phyloP scores from a whole-genome alignment of 2,797 vertebrate species.

The Eulemur coronatus region DNA sequence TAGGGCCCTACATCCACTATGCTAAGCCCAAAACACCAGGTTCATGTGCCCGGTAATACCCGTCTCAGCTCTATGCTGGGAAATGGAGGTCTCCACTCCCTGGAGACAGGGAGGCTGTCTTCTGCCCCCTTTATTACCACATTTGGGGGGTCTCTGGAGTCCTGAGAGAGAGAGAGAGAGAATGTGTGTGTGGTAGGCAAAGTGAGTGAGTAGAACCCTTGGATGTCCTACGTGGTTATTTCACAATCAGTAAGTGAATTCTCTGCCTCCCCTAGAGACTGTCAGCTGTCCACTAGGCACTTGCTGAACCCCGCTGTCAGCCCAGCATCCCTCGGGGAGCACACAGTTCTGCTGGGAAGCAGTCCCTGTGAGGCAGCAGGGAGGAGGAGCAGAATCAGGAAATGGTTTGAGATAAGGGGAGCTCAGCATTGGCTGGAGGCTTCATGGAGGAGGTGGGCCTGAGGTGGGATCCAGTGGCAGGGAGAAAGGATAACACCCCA shows the following conservation, averaged over 20 bases:
- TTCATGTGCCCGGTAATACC: neutral
- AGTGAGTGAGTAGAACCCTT: neutral
- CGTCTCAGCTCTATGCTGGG: neutral
- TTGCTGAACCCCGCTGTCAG: neutral
- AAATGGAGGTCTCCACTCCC: neutral
- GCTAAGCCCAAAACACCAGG: neutral
- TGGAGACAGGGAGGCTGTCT: no score
- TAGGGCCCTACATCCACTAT: fast-evolving
- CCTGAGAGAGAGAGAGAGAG: neutral
- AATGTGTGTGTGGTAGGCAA: fast-evolving
- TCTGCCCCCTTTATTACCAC: neutral
- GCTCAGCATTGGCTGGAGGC: neutral
- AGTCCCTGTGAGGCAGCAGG: neutral
- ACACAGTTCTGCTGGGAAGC: neutral
- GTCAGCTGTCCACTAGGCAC: neutral
- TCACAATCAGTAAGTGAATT: neutral
- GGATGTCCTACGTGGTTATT: neutral
- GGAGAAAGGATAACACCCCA: neutral
- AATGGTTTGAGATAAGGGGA: neutral
- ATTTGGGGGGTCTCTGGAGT: neutral
- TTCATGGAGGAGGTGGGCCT: neutral
- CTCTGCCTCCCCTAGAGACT: neutral
- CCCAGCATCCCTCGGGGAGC: neutral
- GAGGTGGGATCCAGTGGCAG: no score
- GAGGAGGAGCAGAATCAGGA: neutral